phyloP scores from a whole-genome alignment of 2,113 vertebrate species.

The human (Homo sapiens) region DNA sequence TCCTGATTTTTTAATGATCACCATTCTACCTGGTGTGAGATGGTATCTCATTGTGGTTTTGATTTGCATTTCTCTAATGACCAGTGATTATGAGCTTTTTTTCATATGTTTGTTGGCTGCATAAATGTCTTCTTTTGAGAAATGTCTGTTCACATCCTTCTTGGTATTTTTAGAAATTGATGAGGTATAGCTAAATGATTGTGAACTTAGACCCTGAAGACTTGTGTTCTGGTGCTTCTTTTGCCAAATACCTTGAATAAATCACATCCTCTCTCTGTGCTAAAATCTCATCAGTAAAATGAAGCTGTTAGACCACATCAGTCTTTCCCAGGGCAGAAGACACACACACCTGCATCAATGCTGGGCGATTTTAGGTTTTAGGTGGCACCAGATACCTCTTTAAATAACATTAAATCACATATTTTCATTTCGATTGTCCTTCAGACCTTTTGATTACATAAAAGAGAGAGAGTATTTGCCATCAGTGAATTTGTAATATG shows the following conservation, averaged over 20 bases:
- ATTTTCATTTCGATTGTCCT: too few relatives aligned
- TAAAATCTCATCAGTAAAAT: neutral
- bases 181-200: neutral
- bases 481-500: neutral
- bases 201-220: neutral
- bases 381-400: neutral
- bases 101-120: too few relatives aligned
- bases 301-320: neutral
- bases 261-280: too few relatives aligned
- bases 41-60: too few relatives aligned
- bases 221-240: neutral
- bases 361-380: neutral
- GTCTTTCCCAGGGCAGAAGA: neutral
- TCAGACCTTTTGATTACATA: neutral
- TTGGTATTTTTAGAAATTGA: neutral
- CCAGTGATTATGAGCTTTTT: too few relatives aligned
- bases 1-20: too few relatives aligned
- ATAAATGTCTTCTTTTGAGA: too few relatives aligned
- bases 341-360: accelerated
- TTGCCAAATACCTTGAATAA: neutral
- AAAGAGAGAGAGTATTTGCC: neutral
- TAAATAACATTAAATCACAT: neutral
- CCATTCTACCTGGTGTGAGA: too few relatives aligned
- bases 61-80: too few relatives aligned
- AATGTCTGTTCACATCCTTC: too few relatives aligned